Evolutionary conservation across 2,113 vertebrate genomes (phyloP).

Genomic region (Glaucomys volans): DNA sequence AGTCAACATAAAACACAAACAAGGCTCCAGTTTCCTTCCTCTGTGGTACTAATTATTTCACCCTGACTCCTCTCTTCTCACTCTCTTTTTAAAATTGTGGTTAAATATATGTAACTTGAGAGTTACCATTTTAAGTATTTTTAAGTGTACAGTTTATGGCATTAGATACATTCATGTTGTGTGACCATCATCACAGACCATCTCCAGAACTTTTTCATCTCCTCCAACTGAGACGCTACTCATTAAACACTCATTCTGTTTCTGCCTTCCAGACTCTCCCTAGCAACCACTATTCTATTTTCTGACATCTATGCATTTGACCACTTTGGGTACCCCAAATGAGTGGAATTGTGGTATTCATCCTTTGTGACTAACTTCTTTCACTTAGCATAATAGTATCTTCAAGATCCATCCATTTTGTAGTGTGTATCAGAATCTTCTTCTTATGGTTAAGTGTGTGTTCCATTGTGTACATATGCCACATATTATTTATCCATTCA

Average conservation of each 20-base stretch:
- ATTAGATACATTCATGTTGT: neutral
- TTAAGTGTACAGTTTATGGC: neutral
- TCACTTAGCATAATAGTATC: neutral
- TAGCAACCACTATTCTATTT: neutral
- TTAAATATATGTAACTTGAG: neutral
- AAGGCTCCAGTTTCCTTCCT: neutral
- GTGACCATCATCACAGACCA: neutral
- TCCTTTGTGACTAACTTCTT: neutral
- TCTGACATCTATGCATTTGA: neutral
- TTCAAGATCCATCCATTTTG: neutral
- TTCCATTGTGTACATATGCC: neutral
- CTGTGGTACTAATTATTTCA: neutral
- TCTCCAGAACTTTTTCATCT: neutral
- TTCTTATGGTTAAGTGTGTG: slow-evolving; percentile 13
- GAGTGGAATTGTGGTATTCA: neutral
- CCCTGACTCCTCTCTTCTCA: neutral
- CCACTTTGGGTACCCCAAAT: neutral
- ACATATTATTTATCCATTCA: slow-evolving; percentile 16
- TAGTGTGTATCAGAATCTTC: neutral
- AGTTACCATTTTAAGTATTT: neutral
- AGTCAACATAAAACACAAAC: slow-evolving; percentile 8
- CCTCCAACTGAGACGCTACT: neutral
- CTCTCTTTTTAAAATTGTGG: neutral
- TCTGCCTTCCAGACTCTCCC: neutral
- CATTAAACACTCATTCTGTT: neutral